A percentile compares a stretch with the other conserved stretches of the same genome.
Conservation (phyloP, 2,888 invertebrate genomes). For the Hydrotaea diabolus region DNA sequence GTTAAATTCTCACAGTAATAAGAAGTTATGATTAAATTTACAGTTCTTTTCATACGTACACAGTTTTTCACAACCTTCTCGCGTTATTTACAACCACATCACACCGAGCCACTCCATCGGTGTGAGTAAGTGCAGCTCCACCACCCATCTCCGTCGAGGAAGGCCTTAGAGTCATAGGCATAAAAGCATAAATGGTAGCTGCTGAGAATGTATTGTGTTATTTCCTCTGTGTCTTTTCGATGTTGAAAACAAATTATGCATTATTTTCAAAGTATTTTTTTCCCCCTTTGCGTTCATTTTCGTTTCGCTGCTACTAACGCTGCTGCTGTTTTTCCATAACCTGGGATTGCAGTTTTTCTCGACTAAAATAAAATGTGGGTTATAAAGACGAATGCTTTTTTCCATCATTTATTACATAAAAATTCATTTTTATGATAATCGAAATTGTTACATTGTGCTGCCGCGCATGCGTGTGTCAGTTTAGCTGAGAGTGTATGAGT, state of each 20-base stretch:
- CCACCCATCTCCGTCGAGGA: background rate
- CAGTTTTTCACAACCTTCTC: constrained; percentile 11
- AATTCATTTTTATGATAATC: constrained; percentile 1
- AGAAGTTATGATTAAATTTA: constrained; percentile 65
- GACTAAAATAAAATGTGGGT: constrained; percentile 46
- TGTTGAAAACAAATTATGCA: constrained; percentile 23
- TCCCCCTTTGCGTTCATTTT: background rate
- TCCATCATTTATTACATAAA: constrained; percentile 30
- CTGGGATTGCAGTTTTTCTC: constrained; percentile 4
- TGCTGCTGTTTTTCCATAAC: background rate
- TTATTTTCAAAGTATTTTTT: constrained; percentile 31
- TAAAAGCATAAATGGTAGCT: constrained; percentile 34
- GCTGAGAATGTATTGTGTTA: constrained; percentile 37
- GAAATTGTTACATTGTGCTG: constrained; percentile 8
- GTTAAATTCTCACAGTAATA: constrained; percentile 79
- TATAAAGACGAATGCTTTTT: constrained; percentile 37
- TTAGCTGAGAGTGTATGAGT: constrained; percentile 7
- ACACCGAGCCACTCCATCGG: background rate
- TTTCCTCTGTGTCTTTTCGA: background rate
- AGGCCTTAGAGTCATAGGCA: constrained; percentile 3
- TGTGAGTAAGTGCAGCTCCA: too few relatives aligned
- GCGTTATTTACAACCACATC: background rate
- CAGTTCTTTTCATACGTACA: constrained; percentile 42
- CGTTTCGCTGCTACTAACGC: background rate
- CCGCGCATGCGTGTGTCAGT: background rate